Conservation (phyloP, 92 coral and sea anemone species). For the Ricordea florida region DNA sequence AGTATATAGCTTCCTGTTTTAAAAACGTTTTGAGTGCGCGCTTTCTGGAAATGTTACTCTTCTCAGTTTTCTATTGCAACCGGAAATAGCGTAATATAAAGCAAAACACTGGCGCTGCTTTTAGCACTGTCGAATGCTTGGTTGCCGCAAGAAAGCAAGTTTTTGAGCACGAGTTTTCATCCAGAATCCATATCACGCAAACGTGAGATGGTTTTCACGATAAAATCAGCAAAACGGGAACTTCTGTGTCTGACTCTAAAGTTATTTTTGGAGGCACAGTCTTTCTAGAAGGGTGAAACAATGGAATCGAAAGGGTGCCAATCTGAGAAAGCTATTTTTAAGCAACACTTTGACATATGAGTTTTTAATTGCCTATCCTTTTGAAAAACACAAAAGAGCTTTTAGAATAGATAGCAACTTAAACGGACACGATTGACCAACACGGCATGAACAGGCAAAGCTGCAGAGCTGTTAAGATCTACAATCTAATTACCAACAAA, state of each 20-base stretch:
- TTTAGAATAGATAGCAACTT: background rate
- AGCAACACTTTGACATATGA: constrained; percentile 2
- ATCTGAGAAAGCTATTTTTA: constrained; percentile 20
- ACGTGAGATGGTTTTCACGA: background rate
- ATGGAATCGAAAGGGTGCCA: background rate
- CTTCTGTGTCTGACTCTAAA: background rate
- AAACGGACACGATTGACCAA: background rate
- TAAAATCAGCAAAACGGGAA: background rate
- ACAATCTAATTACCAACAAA: no score
- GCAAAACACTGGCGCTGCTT: no score
- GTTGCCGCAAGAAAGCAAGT: no score
- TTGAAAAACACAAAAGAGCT: constrained; percentile 13
- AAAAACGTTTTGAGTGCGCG: no score
- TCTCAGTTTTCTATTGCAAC: no score
- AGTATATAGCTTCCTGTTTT: no score
- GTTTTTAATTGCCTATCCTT: constrained; percentile 2
- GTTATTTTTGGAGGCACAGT: background rate
- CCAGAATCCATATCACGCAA: no score
- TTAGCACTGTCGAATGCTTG: no score
- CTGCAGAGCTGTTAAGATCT: background rate
- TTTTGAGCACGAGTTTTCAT: no score
- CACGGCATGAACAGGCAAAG: background rate
- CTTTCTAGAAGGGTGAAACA: constrained; percentile 30
- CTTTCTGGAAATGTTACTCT: no score
- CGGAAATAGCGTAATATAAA: no score